Evolutionary conservation across 2,113 vertebrate genomes (phyloP).

Genomic region (Xenopus laevis): DNA sequence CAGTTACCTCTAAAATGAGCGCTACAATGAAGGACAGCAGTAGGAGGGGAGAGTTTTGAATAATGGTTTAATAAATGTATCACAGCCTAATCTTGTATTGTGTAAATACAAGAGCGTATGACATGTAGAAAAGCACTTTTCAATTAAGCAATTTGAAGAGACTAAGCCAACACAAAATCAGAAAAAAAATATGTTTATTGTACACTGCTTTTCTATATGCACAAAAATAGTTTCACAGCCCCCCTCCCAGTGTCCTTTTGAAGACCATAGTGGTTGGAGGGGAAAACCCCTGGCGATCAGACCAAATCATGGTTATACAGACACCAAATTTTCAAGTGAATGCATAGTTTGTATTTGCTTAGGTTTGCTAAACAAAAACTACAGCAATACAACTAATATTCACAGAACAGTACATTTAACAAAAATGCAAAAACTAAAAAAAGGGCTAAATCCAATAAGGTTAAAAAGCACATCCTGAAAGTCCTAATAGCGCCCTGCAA

Average conservation of each 20-base stretch:
- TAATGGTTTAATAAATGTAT: too few species aligned
- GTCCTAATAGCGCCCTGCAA: constrained; percentile 61
- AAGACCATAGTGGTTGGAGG: not conserved
- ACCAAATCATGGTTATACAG: too few species aligned
- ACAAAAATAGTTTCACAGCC: not conserved
- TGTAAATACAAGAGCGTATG: too few species aligned
- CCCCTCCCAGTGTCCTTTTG: not conserved
- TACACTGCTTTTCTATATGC: not conserved
- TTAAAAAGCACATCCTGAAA: not conserved
- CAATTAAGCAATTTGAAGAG: too few species aligned
- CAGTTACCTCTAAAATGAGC: too few species aligned
- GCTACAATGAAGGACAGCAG: too few species aligned
- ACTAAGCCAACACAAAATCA: too few species aligned
- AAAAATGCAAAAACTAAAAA: constrained; percentile 18
- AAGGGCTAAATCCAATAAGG: not conserved
- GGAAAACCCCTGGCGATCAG: not conserved
- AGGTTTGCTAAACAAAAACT: constrained; percentile 10
- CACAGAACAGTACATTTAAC: constrained; percentile 28
- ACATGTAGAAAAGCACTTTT: too few species aligned
- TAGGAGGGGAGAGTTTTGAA: too few species aligned
- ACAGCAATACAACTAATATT: constrained; percentile 5
- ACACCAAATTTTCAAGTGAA: not conserved
- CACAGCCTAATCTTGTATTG: too few species aligned
- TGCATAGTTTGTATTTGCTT: not conserved
- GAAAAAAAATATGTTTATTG: not conserved